Percentiles rank a stretch among this genome's conserved stretches.
Evolutionary conservation across 2,888 invertebrate species (phyloP).

Genomic region (Shargacucullia verbasci): DNA sequence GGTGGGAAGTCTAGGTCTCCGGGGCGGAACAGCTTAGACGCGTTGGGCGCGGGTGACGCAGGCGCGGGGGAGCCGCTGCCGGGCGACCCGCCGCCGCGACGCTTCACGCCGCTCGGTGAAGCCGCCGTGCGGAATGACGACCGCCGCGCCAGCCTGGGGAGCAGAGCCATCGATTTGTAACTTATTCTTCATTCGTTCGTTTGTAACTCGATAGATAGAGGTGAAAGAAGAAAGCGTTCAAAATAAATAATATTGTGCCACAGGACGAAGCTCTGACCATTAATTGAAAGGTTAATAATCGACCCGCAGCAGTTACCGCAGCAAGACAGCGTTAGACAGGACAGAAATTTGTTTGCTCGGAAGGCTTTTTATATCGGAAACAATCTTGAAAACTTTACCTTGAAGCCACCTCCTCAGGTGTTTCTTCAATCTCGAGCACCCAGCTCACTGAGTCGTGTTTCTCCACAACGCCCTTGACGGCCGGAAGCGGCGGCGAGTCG

Average conservation of each 20-base stretch:
- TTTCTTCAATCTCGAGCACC: slow-evolving; percentile 94
- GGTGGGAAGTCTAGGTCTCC: slow-evolving; percentile 83
- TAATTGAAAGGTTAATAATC: too few relatives aligned
- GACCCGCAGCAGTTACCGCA: too few relatives aligned
- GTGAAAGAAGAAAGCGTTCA: too few relatives aligned
- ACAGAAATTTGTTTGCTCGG: too few relatives aligned
- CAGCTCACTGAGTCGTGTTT: slow-evolving; percentile 96
- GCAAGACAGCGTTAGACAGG: too few relatives aligned
- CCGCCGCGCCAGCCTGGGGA: slow-evolving; percentile 90
- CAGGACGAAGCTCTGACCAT: not conserved
- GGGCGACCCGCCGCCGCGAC: slow-evolving; percentile 83
- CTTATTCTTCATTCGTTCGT: not conserved
- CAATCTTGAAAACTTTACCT: slow-evolving; percentile 65
- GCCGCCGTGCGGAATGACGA: slow-evolving; percentile 90
- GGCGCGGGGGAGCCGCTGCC: slow-evolving; percentile 81
- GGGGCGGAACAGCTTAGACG: slow-evolving; percentile 85
- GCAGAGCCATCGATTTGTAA: not conserved
- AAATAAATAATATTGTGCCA: not conserved
- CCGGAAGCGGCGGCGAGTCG: slow-evolving; percentile 90
- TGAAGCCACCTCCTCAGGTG: slow-evolving; percentile 92
- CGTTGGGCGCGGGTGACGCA: slow-evolving; percentile 85
- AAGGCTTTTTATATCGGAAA: not conserved
- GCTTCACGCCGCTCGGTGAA: slow-evolving; percentile 81
- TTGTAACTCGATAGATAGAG: too few relatives aligned
- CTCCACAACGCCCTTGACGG: slow-evolving; percentile 95